Evolutionary conservation across 2,797 vertebrate genomes (phyloP).

Genomic region (Eulemur coronatus): DNA sequence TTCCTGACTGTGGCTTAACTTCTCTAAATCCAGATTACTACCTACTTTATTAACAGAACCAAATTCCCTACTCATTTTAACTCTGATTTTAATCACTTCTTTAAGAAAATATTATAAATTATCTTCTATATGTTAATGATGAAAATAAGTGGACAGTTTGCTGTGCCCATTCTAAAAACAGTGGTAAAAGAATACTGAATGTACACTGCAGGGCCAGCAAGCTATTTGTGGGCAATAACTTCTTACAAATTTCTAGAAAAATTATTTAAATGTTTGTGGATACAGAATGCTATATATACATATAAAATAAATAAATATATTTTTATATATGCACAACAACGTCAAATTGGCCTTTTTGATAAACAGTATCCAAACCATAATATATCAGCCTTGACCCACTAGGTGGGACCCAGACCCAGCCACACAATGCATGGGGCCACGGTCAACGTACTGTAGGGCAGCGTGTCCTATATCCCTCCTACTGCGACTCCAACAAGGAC

Average conservation of each 20-base stretch:
- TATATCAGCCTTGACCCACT: not conserved
- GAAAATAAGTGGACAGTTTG: not conserved
- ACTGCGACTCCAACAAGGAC: not conserved
- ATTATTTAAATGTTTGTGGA: not conserved
- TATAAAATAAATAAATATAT: not conserved
- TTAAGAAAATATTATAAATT: not conserved
- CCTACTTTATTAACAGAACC: not conserved
- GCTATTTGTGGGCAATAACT: not conserved
- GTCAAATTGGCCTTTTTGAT: not conserved
- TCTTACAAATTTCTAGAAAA: constrained; percentile 31
- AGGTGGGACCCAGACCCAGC: not conserved
- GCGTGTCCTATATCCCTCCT: accelerated
- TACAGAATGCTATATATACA: not conserved
- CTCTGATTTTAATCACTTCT: not conserved
- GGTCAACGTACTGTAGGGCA: too few relatives aligned
- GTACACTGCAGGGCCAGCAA: not conserved
- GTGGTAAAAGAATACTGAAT: not conserved
- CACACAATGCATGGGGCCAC: not conserved
- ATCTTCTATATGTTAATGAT: not conserved
- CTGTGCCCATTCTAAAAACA: not conserved
- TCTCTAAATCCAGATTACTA: not conserved
- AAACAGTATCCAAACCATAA: not conserved
- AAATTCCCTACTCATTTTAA: not conserved
- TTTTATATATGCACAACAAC: not conserved
- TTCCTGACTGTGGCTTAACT: not conserved